Conservation (phyloP, 2,797 vertebrate species). For the Pangasius larnaudii region DNA sequence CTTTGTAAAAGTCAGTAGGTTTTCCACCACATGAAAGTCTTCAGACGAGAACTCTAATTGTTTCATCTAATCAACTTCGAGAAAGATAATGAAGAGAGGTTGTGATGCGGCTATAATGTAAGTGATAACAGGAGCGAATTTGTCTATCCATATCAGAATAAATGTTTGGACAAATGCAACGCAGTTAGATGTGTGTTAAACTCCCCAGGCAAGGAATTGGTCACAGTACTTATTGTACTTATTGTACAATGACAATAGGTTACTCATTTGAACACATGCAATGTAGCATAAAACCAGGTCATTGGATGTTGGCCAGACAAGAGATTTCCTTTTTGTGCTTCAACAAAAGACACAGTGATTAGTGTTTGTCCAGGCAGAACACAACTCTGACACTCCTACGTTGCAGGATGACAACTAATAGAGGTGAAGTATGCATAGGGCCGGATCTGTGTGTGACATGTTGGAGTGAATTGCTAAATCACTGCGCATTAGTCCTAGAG, state of each 20-base stretch:
- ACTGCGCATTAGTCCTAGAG: not conserved
- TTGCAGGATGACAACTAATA: not conserved
- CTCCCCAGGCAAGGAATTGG: not conserved
- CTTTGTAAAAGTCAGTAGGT: not conserved
- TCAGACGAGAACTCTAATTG: not conserved
- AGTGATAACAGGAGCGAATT: not conserved
- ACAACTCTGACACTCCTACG: not conserved
- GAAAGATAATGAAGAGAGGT: not conserved
- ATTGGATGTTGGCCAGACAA: not conserved
- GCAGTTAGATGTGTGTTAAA: too few relatives aligned
- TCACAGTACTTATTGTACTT: not conserved
- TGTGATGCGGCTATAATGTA: not conserved
- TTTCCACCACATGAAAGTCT: not conserved
- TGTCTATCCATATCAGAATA: not conserved
- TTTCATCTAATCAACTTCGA: not conserved
- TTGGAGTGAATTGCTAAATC: not conserved
- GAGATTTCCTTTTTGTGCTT: not conserved
- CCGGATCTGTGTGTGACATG: not conserved
- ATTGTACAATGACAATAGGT: not conserved
- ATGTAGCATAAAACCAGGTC: not conserved
- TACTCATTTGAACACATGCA: not conserved
- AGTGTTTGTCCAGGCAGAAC: not conserved
- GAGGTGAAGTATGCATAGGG: not conserved
- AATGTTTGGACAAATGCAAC: not conserved
- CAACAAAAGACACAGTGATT: not conserved